Percentiles rank a stretch among this genome's conserved stretches.
Evolutionary conservation across 2,113 vertebrate genomes (phyloP).

Genomic region (Electrona antarctica): DNA sequence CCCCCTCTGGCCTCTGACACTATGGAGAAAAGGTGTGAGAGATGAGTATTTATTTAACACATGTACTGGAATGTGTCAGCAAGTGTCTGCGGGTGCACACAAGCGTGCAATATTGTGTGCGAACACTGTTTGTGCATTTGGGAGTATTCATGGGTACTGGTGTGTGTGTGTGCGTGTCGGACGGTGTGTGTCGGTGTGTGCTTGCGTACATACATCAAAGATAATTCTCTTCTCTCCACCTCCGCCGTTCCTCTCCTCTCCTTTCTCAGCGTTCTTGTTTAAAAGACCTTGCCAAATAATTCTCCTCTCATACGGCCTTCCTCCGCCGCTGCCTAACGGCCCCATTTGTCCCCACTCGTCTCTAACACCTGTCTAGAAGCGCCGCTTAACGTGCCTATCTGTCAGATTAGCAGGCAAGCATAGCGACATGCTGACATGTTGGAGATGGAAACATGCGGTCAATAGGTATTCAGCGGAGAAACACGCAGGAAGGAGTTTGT

Average conservation of each 20-base stretch:
- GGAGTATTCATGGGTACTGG: background rate
- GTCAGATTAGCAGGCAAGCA: constrained; percentile 35
- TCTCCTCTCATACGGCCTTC: constrained; percentile 20
- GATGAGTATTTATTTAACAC: constrained; percentile 71
- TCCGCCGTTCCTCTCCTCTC: constrained; percentile 1
- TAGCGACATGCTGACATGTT: constrained; percentile 16
- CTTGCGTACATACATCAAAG: background rate
- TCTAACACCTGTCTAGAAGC: constrained; percentile 26
- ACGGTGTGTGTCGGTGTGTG: background rate
- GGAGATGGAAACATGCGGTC: background rate
- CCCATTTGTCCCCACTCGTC: constrained; percentile 34
- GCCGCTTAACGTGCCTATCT: constrained; percentile 10
- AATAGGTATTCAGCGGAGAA: constrained; percentile 3
- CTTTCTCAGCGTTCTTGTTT: constrained; percentile 32
- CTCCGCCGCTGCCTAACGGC: constrained; percentile 16
- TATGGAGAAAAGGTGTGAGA: constrained; percentile 59
- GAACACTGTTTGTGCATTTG: background rate
- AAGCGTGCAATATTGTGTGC: background rate
- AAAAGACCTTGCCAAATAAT: constrained; percentile 42
- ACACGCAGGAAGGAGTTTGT: constrained; percentile 4
- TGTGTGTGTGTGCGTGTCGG: background rate
- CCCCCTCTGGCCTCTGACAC: constrained; percentile 48
- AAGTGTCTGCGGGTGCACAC: constrained; percentile 27
- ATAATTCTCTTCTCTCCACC: background rate
- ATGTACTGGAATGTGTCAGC: constrained; percentile 54